Base-by-base conservation (phyloP, 2,113 vertebrate genomes). In the Ceyx margarethae region DNA sequence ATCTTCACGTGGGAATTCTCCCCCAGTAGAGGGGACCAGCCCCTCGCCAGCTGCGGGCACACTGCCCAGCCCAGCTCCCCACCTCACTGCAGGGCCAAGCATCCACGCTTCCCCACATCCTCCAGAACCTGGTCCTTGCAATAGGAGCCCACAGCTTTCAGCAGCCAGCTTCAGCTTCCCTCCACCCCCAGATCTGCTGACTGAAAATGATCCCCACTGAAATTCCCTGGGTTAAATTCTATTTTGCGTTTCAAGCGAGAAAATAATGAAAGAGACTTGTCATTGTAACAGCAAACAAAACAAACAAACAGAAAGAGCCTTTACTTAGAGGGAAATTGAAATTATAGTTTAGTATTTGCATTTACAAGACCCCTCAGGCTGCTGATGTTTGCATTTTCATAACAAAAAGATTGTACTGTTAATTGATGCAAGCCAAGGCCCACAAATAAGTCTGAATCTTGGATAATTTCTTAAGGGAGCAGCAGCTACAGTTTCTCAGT, bases 321-420 rank as follows among this genome's bases (percentile, higher is more conserved):
- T 88, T 78, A 45, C 60, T 94, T 93, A 83, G 46, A 93, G 64
- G 60, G 76, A 80, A 95, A 94, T 60, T 82, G 74, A 94, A 96
- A 76, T 90, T 75, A 81, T 26, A 54, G 74, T 65, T 96, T 95
- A 91, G 40, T 73, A 94, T 95, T 93, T 96, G 91, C 82, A 89
- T 96, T 95, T 95, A 89, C 79, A 92, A 95, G 84, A 54, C 46
- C 95, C 89, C 90, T 89, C 80, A 68, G 90, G 93, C 78, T 94
- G 66, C 58, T 73, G 35, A 29, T 48, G 65, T 68, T 88, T 92
- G 73, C 68, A 75, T 96, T 93, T 94, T 95, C 64, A 78, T 90
- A 91, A 93, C 67, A 78, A 94, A 95, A 94, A 92, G 81, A 94
- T 87, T 80, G 45, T 25, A 46, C 37, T 85, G 77, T 93, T 97